A percentile compares a stretch with the other conserved stretches of the same genome.
These are phyloP conservation scores for Paedocypris sp. DNA, from an alignment of 2,113 vertebrate species.

Conservation along the genomic window DNA sequence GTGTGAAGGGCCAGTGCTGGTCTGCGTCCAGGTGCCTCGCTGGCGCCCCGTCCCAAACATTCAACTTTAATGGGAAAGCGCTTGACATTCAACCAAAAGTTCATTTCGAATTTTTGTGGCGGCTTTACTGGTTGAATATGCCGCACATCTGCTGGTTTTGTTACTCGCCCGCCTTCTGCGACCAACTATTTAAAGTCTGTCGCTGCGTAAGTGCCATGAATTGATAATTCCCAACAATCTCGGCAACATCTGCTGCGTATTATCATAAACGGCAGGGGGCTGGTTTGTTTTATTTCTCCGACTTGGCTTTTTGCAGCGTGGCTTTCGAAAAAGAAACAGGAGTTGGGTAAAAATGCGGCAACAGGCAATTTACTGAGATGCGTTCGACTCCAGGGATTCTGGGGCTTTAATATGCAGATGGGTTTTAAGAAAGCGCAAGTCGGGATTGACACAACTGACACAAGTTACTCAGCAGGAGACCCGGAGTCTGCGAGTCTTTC, in stretches of 20 bases:
- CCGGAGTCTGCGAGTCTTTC: slow-evolving; percentile 10
- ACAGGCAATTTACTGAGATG: slow-evolving; percentile 43
- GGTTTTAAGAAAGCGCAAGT: slow-evolving; percentile 26
- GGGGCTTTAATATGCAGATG: slow-evolving; percentile 42
- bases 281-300: slow-evolving; percentile 30
- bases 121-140: background rate
- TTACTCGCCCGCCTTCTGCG: background rate
- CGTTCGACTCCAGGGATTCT: slow-evolving; percentile 38
- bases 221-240: slow-evolving; percentile 35
- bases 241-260: slow-evolving; percentile 44
- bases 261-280: slow-evolving; percentile 41
- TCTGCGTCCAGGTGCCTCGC: background rate
- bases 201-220: slow-evolving; percentile 28
- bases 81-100: slow-evolving; percentile 22
- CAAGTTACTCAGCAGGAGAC: slow-evolving; percentile 31
- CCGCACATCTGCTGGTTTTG: background rate
- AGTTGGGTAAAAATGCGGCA: slow-evolving; percentile 13
- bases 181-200: slow-evolving; percentile 29
- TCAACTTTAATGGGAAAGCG: slow-evolving; percentile 17
- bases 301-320: slow-evolving; percentile 28
- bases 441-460: slow-evolving; percentile 30
- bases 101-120: no score
- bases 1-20: slow-evolving; percentile 9
- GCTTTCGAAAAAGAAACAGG: slow-evolving; percentile 17
- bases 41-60: slow-evolving; percentile 27